Base-by-base conservation (phyloP, 2,888 invertebrate species). In the Limnephilus marmoratus region DNA sequence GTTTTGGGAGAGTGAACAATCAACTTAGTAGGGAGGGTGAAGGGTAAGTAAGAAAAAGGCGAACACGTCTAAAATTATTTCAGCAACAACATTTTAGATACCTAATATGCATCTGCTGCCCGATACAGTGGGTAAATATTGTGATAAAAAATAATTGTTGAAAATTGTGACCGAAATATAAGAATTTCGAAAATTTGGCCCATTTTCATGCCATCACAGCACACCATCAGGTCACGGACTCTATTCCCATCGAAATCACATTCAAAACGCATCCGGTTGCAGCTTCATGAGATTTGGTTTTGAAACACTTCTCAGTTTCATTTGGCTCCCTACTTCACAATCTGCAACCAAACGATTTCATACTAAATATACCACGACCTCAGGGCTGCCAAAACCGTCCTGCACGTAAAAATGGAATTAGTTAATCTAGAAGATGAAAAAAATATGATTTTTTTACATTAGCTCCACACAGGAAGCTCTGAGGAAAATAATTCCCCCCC, bases 381-480 rank as follows among this genome's bases (percentile, higher is more conserved):
- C 83, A 85, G 83, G 90, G 92, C 37, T 90, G 29, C 85, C 80
- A 88, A 18, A 37, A 91, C 41, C 91, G 85, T 91, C 82, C 83
- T 41, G 29, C 49, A 45, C 45, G 7, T 13, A 3, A 34, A 18
- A 83, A 83, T 34, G 81, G 3, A 29, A 31, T 31, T 0, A 13
- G 3, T 3, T 11, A 9, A n/a, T 81, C 31, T 31, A 5, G 11
- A 12, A 45, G 11, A 41, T 12, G 45, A 41, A 41, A 41, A 1
- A 41, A 5, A 45, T 45, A 11, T 0, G 45, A 12, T 12, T 11
- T 11, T 11, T 45, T 31, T 31, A 41, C 41, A 41, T 5, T 9
- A 7, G 3, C 9, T 9, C 41, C 41, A 9, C 7, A 41, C 41
- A 37, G 9, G 7, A 41, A 9, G 5, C 41, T 9, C 7, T 3